Evolutionary conservation across 2,888 invertebrate genomes (phyloP).

Genomic region (Tricholauxania praeusta): DNA sequence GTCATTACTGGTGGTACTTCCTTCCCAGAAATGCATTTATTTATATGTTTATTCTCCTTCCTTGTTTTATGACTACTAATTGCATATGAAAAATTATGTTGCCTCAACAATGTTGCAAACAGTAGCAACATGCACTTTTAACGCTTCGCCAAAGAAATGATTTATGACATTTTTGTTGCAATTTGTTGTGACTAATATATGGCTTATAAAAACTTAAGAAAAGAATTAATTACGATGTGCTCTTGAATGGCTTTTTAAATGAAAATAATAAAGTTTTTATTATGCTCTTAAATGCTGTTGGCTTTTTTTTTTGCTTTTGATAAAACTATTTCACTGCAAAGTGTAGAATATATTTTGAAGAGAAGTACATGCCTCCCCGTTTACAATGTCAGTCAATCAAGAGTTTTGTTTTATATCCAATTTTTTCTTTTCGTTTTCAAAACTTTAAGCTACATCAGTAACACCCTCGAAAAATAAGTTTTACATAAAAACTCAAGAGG

Average conservation of each 20-base stretch:
- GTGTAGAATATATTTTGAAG: neutral
- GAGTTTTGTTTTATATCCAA: neutral
- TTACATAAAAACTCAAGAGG: constrained; percentile 24
- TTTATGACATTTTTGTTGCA: constrained; percentile 26
- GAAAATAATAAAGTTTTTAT: neutral
- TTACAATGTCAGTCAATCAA: constrained; percentile 18
- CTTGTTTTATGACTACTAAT: too few relatives aligned
- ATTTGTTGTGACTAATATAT: constrained; percentile 4
- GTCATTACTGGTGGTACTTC: too few relatives aligned
- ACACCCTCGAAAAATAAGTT: constrained; percentile 27
- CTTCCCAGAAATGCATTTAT: too few relatives aligned
- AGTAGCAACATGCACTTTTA: constrained; percentile 31
- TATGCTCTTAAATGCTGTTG: neutral
- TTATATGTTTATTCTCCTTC: too few relatives aligned
- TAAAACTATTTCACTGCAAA: constrained; percentile 7
- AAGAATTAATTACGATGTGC: neutral
- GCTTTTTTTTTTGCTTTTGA: neutral
- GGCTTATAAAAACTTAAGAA: neutral
- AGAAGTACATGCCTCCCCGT: neutral
- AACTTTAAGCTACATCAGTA: neutral
- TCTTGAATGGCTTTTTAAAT: too few relatives aligned
- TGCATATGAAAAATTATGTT: neutral
- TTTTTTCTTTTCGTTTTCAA: neutral
- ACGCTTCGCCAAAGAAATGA: constrained; percentile 32
- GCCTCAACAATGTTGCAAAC: constrained; percentile 22